Percentiles rank a stretch among this genome's conserved stretches.
These are phyloP conservation scores for Pandemis corylana DNA, from an alignment of 2,888 invertebrate genomes.

Conservation along the genomic window DNA sequence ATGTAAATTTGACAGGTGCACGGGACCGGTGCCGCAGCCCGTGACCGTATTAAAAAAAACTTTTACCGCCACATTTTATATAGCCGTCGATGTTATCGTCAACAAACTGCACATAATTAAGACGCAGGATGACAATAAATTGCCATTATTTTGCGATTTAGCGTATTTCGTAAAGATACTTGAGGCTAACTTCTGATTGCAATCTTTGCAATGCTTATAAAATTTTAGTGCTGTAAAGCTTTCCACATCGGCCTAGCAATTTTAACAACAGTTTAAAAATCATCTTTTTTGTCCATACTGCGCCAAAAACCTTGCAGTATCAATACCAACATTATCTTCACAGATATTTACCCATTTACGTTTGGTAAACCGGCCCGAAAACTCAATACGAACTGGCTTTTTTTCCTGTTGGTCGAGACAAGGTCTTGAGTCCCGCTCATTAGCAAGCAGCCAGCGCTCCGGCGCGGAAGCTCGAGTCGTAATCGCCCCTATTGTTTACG, in stretches of 20 bases:
- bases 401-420: slow-evolving; percentile 21
- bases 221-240: slow-evolving; percentile 5
- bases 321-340: background rate
- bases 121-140: slow-evolving; percentile 16
- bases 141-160: slow-evolving; percentile 15
- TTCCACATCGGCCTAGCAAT: background rate
- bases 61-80: slow-evolving; percentile 17
- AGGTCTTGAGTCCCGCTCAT: slow-evolving; percentile 38
- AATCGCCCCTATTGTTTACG: slow-evolving; percentile 44
- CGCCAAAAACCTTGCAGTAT: slow-evolving; percentile 7
- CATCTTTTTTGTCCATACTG: background rate
- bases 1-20: slow-evolving; percentile 41
- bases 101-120: slow-evolving; percentile 34
- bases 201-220: slow-evolving; percentile 17
- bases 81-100: slow-evolving; percentile 17
- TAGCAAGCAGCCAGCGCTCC: slow-evolving; percentile 37
- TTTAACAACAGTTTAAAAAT: background rate
- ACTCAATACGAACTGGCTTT: slow-evolving; percentile 28
- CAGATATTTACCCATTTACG: slow-evolving; percentile 17
- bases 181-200: slow-evolving; percentile 13
- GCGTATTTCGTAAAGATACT: background rate
- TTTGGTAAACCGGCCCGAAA: slow-evolving; percentile 25
- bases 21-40: slow-evolving; percentile 14
- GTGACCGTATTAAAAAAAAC: slow-evolving; percentile 29
- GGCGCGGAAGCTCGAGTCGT: slow-evolving; percentile 44